phyloP scores from a whole-genome alignment of 2,888 invertebrate genomes.

The Drosophila imparisetae region DNA sequence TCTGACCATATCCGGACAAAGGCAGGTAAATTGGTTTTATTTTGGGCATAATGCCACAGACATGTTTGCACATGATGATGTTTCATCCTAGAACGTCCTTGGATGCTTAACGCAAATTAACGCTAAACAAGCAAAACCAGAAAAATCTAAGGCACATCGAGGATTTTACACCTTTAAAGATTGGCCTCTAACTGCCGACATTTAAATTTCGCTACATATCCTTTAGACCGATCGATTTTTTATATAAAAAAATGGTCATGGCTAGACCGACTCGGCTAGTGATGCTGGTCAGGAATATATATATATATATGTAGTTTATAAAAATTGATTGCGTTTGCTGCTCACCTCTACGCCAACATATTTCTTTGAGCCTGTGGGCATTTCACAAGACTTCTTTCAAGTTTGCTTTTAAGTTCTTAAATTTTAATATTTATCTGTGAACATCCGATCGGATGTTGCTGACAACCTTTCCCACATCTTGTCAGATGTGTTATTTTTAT shows the following conservation, averaged over 20 bases:
- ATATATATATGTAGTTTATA: not conserved
- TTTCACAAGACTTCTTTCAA: not conserved
- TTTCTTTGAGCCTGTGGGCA: not conserved
- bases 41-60: not conserved
- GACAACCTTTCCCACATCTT: too few species aligned
- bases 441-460: not conserved
- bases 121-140: not conserved
- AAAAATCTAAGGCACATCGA: too few species aligned
- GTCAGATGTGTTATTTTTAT: too few species aligned
- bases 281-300: not conserved
- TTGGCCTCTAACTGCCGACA: not conserved
- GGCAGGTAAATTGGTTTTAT: not conserved
- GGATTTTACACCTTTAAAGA: not conserved
- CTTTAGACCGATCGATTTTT: not conserved
- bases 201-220: not conserved
- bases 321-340: not conserved
- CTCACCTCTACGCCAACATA: not conserved
- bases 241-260: not conserved
- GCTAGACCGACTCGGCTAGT: too few species aligned
- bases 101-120: not conserved
- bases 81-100: not conserved
- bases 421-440: too few species aligned
- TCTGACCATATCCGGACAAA: not conserved
- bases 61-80: not conserved
- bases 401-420: not conserved